A percentile compares a stretch with the other conserved stretches of the same genome.
These are phyloP conservation scores for Brevimyrus niger DNA, from an alignment of 2,113 vertebrate genomes.

Conservation along the genomic window DNA sequence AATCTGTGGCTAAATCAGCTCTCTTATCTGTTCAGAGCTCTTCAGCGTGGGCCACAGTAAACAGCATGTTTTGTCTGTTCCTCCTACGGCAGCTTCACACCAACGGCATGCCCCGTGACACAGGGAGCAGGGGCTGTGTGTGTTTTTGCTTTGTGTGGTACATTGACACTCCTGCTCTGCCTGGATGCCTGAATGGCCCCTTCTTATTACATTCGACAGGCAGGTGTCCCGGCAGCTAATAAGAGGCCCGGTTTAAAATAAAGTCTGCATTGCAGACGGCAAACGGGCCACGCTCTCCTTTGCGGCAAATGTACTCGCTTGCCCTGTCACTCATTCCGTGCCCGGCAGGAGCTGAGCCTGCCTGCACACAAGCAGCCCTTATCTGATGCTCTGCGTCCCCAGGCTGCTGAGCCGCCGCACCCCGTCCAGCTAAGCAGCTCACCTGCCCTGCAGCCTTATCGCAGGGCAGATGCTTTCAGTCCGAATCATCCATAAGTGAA, in stretches of 20 bases:
- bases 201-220: neutral
- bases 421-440: neutral
- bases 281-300: neutral
- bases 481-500: neutral
- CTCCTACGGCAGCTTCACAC: neutral
- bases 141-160: neutral
- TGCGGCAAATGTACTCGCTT: neutral
- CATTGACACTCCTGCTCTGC: neutral
- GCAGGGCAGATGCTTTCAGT: neutral
- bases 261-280: neutral
- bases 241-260: neutral
- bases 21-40: neutral
- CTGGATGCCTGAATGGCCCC: neutral
- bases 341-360: neutral
- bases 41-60: neutral
- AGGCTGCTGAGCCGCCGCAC: slow-evolving; percentile 17
- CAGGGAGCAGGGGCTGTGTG: slow-evolving; percentile 9
- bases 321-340: neutral
- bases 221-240: neutral
- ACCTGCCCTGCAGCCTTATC: neutral
- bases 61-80: neutral
- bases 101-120: neutral
- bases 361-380: neutral
- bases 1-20: neutral
- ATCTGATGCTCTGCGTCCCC: slow-evolving; percentile 28